A percentile compares a stretch with the other conserved stretches of the same genome.
Conservation (phyloP, 2,888 invertebrate genomes). For the Scrobipalpa costella region DNA sequence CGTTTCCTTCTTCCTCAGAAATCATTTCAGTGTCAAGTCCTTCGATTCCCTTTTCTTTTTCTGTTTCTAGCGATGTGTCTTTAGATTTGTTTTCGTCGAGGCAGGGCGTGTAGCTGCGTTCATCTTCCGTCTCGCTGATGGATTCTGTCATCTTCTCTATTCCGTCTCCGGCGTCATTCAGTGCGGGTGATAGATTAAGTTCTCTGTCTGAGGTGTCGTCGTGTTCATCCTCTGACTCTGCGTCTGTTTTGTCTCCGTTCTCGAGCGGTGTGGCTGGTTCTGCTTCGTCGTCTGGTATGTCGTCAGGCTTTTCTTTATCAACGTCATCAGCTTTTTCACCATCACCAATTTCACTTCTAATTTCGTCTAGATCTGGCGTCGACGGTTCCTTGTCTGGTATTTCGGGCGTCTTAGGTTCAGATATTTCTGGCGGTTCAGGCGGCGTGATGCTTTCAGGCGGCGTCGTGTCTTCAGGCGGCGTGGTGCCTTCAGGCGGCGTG, state of each 20-base stretch:
- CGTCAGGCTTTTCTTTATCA: constrained; percentile 41
- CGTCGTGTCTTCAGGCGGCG: too few species aligned
- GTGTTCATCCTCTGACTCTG: neutral
- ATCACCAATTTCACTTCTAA: neutral
- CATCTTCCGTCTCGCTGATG: constrained; percentile 83
- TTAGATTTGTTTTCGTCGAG: constrained; percentile 83
- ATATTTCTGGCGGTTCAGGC: constrained; percentile 27
- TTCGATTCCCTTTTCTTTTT: constrained; percentile 70
- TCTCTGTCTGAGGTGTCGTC: constrained; percentile 2
- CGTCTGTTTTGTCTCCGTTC: constrained; percentile 18
- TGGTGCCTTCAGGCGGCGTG: too few species aligned
- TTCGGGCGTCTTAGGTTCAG: neutral
- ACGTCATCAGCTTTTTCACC: constrained; percentile 53
- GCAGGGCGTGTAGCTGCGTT: constrained; percentile 87
- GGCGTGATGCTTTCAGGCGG: too few species aligned
- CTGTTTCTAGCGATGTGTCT: constrained; percentile 61
- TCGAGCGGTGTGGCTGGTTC: neutral
- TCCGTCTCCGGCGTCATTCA: constrained; percentile 16
- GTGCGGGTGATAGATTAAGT: neutral
- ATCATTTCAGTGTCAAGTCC: constrained; percentile 88
- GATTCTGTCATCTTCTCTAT: constrained; percentile 81
- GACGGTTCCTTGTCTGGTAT: constrained; percentile 9
- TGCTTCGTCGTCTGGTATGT: constrained; percentile 36
- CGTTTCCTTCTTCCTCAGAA: constrained; percentile 86
- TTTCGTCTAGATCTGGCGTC: constrained; percentile 5